Conservation (phyloP, 2,797 vertebrate species). For the Paguma larvata region DNA sequence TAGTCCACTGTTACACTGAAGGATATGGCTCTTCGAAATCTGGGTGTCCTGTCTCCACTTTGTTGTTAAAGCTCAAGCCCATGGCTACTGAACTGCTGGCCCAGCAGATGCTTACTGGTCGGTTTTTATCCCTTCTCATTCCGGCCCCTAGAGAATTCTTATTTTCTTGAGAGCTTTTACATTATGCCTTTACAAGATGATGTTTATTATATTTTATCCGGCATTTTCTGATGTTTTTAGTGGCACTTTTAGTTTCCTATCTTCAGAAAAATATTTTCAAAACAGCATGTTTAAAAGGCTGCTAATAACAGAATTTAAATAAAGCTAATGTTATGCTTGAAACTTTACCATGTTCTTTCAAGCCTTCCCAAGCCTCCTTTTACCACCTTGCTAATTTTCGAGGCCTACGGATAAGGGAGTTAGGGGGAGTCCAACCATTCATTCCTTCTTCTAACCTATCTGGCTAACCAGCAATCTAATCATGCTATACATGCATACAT, state of each 20-base stretch:
- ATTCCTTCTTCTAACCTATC: background rate
- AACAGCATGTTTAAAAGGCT: slow-evolving; percentile 36
- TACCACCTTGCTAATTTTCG: slow-evolving; percentile 46
- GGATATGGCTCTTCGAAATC: background rate
- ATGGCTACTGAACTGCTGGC: background rate
- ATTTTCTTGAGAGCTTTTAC: background rate
- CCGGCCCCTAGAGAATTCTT: background rate
- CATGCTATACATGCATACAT: background rate
- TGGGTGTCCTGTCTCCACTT: background rate
- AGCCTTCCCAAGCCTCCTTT: background rate
- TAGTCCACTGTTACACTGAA: background rate
- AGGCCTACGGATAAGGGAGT: background rate
- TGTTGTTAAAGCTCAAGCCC: background rate
- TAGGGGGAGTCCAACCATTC: background rate
- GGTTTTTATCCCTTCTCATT: background rate
- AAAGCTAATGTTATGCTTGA: background rate
- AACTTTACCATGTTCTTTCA: background rate
- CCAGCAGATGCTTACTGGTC: background rate
- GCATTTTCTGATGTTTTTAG: background rate
- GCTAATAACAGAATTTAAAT: background rate
- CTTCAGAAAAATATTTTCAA: slow-evolving; percentile 23
- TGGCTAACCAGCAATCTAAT: background rate
- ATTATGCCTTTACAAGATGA: background rate
- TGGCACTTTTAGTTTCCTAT: background rate
- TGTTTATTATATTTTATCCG: background rate